phyloP scores from a whole-genome alignment of 2,888 invertebrate species.

The Tanypteryx hageni region DNA sequence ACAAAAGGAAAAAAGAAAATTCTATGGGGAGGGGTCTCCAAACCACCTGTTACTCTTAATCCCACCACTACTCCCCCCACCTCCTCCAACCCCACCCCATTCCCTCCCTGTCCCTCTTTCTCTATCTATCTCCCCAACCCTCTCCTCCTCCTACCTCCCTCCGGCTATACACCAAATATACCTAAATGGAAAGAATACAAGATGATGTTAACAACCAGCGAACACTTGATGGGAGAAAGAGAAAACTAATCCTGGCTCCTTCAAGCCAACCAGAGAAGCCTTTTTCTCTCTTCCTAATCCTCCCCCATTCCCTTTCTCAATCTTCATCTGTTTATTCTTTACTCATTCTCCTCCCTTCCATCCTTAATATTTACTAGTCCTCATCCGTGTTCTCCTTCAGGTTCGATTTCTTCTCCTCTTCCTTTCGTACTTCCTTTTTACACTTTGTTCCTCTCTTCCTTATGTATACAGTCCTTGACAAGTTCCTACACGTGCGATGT shows the following conservation, averaged over 20 bases:
- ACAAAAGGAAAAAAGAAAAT: slow-evolving; percentile 1
- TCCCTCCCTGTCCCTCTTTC: neutral
- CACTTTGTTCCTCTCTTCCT: too few species aligned
- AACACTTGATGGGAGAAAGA: slow-evolving; percentile 41
- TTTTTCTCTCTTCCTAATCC: too few species aligned
- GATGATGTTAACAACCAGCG: slow-evolving; percentile 52
- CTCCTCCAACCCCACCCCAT: neutral
- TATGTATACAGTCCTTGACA: too few species aligned
- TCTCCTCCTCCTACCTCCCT: neutral
- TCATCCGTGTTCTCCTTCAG: neutral
- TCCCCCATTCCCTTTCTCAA: neutral
- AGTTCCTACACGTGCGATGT: too few species aligned
- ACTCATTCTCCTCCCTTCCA: neutral
- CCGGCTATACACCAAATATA: slow-evolving; percentile 9
- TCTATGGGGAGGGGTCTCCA: neutral
- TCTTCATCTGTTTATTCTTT: neutral
- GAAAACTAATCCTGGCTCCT: slow-evolving; percentile 31
- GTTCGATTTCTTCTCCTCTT: neutral
- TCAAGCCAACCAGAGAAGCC: slow-evolving; percentile 1
- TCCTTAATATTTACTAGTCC: neutral
- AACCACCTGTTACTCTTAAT: slow-evolving; percentile 55
- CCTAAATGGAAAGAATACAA: slow-evolving; percentile 54
- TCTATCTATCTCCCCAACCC: neutral
- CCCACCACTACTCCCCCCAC: neutral
- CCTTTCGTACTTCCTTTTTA: too few species aligned